Base-by-base conservation (phyloP, 2,797 vertebrate genomes). In the Syndactyla subalaris region DNA sequence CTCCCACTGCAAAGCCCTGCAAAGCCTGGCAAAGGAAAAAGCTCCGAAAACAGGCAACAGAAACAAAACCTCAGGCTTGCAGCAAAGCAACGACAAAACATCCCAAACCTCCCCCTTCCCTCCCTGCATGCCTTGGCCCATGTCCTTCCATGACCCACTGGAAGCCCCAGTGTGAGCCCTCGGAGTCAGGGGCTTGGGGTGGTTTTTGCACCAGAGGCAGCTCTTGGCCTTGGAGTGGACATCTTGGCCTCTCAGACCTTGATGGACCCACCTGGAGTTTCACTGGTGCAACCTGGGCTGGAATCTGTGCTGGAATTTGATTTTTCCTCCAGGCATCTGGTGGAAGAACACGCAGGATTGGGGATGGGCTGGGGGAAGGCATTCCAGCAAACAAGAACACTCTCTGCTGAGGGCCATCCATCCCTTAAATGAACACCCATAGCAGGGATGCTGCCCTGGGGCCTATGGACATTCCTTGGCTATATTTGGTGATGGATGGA, bases 401-500 rank as follows among this genome's bases (percentile, higher is more conserved):
- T 36, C 57, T 36, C 75, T n/a, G 29, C 73, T 14, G 19, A 78
- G 63, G 23, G 57, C 63, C 57, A 26, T 10, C 63, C 18, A 2
- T 6, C 89, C 76, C 57, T 87, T 32, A 30, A n/a, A 58, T 0
- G 3, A 76, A 39, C 59, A 61, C 38, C 88, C 87, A 6, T 0
- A 32, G 78, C 87, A 83, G 65, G 61, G 72, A 45, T 52, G 67
- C 74, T 92, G 89, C 83, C 48, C 84, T 2, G 30, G 79, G 90
- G 73, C 84, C 55, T 41, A 2, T 14, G 83, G 82, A 81, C 90
- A 92, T 97, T 94, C 95, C 92, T 95, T 88, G 62, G 86, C 92
- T 94, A 62, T 87, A 93, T 96, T 92, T 95, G 92, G 88, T 79
- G 92, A 46, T 5, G 49, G 81, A 92, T 59, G 92, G 39, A 91